Conservation (phyloP, 2,113 vertebrate species). For the Prionailurus viverrinus region DNA sequence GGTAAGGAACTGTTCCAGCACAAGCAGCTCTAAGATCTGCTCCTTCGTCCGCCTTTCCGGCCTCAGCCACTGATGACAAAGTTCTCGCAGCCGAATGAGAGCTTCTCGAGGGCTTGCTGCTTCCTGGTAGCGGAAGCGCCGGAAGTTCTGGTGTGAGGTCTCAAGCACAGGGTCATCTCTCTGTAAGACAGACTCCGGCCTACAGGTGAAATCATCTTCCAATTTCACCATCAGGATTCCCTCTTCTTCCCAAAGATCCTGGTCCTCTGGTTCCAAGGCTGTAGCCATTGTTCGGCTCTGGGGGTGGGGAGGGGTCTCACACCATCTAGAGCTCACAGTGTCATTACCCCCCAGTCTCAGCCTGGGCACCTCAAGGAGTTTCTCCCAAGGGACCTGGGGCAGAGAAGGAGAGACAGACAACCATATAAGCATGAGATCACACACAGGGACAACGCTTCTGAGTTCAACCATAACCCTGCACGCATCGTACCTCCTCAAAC, state of each 20-base stretch:
- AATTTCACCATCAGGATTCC: conserved; percentile 81
- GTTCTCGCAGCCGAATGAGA: conserved; percentile 79
- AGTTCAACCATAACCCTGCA: not conserved
- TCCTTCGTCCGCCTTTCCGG: conserved; percentile 82
- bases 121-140: conserved; percentile 82
- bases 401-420: conserved; percentile 44
- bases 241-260: conserved; percentile 80
- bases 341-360: not conserved
- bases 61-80: conserved; percentile 81
- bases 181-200: conserved; percentile 68
- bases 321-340: conserved; percentile 65
- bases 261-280: conserved; percentile 75
- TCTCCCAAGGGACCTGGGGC: conserved; percentile 55
- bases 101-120: conserved; percentile 82
- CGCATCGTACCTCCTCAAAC: not conserved
- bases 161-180: conserved; percentile 77
- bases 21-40: conserved; percentile 82
- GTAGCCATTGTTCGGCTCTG: conserved; percentile 72
- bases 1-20: conserved; percentile 81
- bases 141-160: conserved; percentile 82
- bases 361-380: not conserved
- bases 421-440: not conserved
- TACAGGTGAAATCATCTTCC: conserved; percentile 75
- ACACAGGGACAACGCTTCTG: not conserved
- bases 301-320: conserved; percentile 36